Evolutionary conservation across 2,888 invertebrate genomes (phyloP).

Genomic region (Candidula unifasciata): DNA sequence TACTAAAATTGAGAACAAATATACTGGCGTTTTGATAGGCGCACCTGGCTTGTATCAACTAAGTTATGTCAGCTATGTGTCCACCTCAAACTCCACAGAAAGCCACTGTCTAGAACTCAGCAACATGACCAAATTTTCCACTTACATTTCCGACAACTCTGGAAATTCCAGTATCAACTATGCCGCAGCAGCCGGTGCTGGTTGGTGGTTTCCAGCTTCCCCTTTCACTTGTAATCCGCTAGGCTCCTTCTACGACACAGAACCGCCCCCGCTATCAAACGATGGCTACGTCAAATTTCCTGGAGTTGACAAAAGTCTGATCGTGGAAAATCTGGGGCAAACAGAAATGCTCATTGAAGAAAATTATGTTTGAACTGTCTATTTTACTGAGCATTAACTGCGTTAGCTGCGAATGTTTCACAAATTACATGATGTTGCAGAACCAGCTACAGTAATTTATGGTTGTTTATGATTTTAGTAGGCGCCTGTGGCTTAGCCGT

Average conservation of each 20-base stretch:
- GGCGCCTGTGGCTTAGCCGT: too few species aligned
- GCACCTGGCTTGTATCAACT: not conserved
- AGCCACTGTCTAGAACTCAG: not conserved
- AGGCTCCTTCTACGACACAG: not conserved
- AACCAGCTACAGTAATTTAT: too few species aligned
- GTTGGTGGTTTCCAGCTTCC: slow-evolving; percentile 12
- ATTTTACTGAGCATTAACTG: too few species aligned
- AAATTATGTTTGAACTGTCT: not conserved
- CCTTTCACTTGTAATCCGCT: slow-evolving; percentile 21
- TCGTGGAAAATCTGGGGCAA: not conserved
- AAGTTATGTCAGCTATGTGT: not conserved
- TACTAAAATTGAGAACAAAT: not conserved
- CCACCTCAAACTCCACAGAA: not conserved
- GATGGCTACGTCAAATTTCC: slow-evolving; percentile 10
- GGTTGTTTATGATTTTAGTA: too few species aligned
- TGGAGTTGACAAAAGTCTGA: not conserved
- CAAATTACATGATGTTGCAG: too few species aligned
- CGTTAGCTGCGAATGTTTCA: too few species aligned
- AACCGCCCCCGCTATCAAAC: not conserved
- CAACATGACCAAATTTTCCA: slow-evolving; percentile 31
- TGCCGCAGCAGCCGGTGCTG: not conserved
- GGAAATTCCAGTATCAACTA: slow-evolving; percentile 18
- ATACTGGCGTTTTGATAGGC: not conserved
- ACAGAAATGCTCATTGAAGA: not conserved
- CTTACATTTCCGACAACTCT: slow-evolving; percentile 24